These are phyloP conservation scores for Lacerta viridis DNA, from an alignment of 2,797 vertebrate genomes.

Conservation along the genomic window DNA sequence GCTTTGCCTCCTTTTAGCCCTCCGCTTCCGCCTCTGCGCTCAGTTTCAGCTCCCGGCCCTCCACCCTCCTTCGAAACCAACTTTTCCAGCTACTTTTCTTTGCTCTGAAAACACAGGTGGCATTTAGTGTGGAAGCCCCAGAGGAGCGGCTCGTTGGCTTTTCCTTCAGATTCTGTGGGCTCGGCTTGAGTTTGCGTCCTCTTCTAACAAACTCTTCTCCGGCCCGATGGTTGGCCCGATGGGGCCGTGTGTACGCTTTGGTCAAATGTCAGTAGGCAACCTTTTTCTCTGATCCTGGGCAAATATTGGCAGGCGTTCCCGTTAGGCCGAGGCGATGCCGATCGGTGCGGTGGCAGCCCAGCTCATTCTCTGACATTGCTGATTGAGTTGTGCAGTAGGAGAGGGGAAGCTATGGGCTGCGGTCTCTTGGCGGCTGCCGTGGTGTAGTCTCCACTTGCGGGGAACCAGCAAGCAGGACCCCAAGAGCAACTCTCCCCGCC, in stretches of 20 bases:
- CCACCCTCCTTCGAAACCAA: not conserved
- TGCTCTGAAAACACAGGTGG: not conserved
- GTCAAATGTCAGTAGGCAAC: conserved; percentile 10
- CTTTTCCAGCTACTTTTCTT: not conserved
- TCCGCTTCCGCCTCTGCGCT: not conserved
- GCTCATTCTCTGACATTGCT: not conserved
- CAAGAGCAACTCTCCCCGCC: too few species aligned
- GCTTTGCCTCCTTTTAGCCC: not conserved
- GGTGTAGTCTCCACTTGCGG: too few species aligned
- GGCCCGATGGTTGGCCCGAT: fast-evolving
- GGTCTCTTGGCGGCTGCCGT: too few species aligned
- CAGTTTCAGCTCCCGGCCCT: not conserved
- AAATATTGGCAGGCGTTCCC: not conserved
- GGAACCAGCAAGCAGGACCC: too few species aligned
- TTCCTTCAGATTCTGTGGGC: not conserved
- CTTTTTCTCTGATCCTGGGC: not conserved
- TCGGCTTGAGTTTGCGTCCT: not conserved
- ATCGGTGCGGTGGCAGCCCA: too few species aligned
- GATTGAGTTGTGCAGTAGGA: not conserved
- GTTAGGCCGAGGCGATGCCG: not conserved
- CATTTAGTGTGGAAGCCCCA: not conserved
- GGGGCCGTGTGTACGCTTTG: not conserved
- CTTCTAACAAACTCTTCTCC: not conserved
- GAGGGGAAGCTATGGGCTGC: too few species aligned
- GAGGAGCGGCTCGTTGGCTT: not conserved